Evolutionary conservation across 2,113 vertebrate species (phyloP), one percentile per base, ranked within the genome.

Genomic region (Pachyramphus minor): DNA sequence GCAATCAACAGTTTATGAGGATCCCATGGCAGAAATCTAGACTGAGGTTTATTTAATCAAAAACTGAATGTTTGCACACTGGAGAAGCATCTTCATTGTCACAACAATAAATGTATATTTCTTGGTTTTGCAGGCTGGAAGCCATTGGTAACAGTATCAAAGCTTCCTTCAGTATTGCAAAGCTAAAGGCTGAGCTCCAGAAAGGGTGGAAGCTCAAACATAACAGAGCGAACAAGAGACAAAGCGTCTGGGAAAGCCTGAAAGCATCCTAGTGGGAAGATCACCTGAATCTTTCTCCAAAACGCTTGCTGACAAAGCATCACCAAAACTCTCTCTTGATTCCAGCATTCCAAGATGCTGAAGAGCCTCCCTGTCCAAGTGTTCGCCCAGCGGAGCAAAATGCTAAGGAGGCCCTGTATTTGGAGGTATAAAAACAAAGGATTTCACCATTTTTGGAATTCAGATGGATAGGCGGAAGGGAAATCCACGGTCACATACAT

Each of bases 111-210:
- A 94, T 41, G 27, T 87, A 1, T 84, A 33, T 62, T 98, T 91
- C 79, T 96, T 93, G 18, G 49, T 95, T 95, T 89, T 75, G 49
- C 97, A 98, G 98, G 85, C 96, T 97, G 81, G 97, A 98, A 60
- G 87, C 96, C 84, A 93, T 98, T 56, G 94, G 96, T 47, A 98
- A 98, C 83, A 97, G 95, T 47, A 98, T 98, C 94, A 98, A 97
- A 96, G 75, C 97, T n/a, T 97, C 98, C 58, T 98, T 97, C 63
- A 96, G 17, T 12, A 60, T 97, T 0, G 96, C 98, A 7, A 98
- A 97, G 84, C 96, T 98, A 94, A 97, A 96, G 95, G 96, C 96
- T 20, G 88, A 96, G 52, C 95, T 97, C 76, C 88, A 96, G 55
- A 94, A 94, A 85, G 96, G 93, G 47, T 45, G 91, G 68, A 97